These are phyloP conservation scores for Tuta absoluta DNA, from an alignment of 2,888 invertebrate species.

Conservation along the genomic window DNA sequence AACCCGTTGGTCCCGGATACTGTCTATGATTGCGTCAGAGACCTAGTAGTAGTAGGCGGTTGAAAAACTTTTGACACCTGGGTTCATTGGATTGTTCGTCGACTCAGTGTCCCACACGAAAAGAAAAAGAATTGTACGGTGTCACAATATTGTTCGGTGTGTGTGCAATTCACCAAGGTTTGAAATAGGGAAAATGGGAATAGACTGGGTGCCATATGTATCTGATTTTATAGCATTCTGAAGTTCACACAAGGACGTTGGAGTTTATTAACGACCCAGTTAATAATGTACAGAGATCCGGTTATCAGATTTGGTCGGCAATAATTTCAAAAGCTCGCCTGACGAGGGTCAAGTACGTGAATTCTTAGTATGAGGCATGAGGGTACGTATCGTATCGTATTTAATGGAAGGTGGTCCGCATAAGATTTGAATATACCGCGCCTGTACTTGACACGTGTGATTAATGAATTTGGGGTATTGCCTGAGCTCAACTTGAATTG, in stretches of 20 bases:
- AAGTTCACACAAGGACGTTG: slow-evolving; percentile 23
- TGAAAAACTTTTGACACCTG: too few relatives aligned
- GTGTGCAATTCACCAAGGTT: not conserved
- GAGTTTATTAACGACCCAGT: slow-evolving; percentile 13
- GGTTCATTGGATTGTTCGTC: too few relatives aligned
- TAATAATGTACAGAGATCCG: slow-evolving; percentile 20
- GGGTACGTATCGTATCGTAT: not conserved
- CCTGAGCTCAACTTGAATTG: not conserved
- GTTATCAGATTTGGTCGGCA: slow-evolving; percentile 19
- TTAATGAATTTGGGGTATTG: not conserved
- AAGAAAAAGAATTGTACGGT: too few relatives aligned
- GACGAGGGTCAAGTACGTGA: slow-evolving; percentile 23
- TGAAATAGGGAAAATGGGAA: not conserved
- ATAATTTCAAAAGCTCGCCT: slow-evolving; percentile 4
- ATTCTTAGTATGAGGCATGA: slow-evolving; percentile 13
- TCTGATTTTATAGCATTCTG: slow-evolving; percentile 57
- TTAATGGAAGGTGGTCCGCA: not conserved
- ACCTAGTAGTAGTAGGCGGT: too few relatives aligned
- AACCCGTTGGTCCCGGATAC: too few relatives aligned
- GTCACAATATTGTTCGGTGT: not conserved
- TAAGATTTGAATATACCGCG: slow-evolving; percentile 1
- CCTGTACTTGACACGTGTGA: slow-evolving; percentile 3
- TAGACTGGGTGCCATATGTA: slow-evolving; percentile 44
- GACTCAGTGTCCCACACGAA: too few relatives aligned
- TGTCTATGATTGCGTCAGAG: too few relatives aligned